Conservation (phyloP, 2,113 vertebrate genomes). For the Phaethon lepturus region DNA sequence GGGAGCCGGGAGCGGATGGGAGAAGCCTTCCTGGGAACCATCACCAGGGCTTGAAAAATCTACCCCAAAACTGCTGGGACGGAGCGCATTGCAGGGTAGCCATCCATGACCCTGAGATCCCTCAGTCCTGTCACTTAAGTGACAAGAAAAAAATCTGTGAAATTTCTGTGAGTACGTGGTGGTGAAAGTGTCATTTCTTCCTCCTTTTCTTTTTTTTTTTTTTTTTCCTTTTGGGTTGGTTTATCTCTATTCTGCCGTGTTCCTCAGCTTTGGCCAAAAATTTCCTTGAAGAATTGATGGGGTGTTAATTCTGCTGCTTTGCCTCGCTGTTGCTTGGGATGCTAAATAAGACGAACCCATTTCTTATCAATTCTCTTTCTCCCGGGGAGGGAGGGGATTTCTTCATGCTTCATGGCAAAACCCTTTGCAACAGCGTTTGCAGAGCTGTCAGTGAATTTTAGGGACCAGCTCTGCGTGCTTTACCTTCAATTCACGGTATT, state of each 20-base stretch:
- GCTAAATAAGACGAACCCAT: accelerated
- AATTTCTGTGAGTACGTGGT: background rate
- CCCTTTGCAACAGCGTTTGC: background rate
- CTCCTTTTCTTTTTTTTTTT: accelerated
- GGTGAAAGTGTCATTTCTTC: background rate
- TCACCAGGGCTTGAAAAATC: slow-evolving; percentile 68
- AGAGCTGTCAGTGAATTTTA: background rate
- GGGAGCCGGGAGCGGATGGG: background rate
- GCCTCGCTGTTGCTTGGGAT: background rate
- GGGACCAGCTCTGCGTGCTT: background rate
- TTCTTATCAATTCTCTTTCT: background rate
- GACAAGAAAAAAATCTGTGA: accelerated
- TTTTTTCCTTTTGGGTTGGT: background rate
- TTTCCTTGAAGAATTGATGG: background rate
- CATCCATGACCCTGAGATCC: background rate
- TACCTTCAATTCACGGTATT: accelerated
- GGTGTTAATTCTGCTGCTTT: background rate
- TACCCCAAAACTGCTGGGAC: background rate
- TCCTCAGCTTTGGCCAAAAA: background rate
- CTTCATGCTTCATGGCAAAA: background rate
- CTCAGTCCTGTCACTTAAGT: too few species aligned
- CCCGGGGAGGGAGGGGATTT: background rate
- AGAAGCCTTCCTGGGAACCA: slow-evolving; percentile 49
- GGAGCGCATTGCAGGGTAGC: background rate
- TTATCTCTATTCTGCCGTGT: background rate